Percentiles rank a stretch among this genome's conserved stretches.
phyloP scores from a whole-genome alignment of 35 echinoderm and acorn worm species.

The Patiria miniata region DNA sequence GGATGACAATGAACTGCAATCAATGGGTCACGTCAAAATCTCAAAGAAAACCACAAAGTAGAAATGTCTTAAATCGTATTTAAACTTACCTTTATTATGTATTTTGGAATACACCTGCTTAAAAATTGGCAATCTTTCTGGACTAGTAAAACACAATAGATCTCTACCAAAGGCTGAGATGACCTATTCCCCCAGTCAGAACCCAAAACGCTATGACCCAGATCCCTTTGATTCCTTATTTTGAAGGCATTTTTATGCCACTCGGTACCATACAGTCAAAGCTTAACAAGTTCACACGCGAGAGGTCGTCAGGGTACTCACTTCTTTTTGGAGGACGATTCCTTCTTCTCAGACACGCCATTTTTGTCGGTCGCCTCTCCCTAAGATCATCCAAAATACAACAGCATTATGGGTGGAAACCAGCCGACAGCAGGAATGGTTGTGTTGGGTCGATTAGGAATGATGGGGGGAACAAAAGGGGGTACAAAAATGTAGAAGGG shows the following conservation, averaged over 20 bases:
- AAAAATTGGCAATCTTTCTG: background rate
- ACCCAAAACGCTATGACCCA: background rate
- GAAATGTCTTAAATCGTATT: no score
- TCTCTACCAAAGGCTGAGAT: no score
- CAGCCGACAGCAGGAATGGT: constrained; percentile 37
- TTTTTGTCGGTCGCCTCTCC: constrained; percentile 26
- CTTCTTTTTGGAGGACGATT: constrained; percentile 36
- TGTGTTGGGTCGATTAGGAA: background rate
- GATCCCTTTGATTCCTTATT: background rate
- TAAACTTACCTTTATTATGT: background rate
- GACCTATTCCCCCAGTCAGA: no score
- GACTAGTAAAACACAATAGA: no score
- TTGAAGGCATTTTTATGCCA: background rate
- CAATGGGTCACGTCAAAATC: no score
- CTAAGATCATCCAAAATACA: constrained; percentile 77
- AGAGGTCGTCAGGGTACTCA: background rate
- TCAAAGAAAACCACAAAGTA: no score
- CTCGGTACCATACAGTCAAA: constrained; percentile 1
- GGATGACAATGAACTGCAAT: background rate
- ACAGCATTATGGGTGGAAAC: constrained; percentile 59
- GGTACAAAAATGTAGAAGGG: constrained; percentile 1
- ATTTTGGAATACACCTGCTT: constrained; percentile 1
- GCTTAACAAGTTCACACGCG: constrained; percentile 14
- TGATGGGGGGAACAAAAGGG: background rate
- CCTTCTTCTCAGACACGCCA: constrained; percentile 38